A percentile compares a stretch with the other conserved stretches of the same genome.
Evolutionary conservation across 1,140 invertebrate genomes (phyloP).

Genomic region (Nebria ingens): DNA sequence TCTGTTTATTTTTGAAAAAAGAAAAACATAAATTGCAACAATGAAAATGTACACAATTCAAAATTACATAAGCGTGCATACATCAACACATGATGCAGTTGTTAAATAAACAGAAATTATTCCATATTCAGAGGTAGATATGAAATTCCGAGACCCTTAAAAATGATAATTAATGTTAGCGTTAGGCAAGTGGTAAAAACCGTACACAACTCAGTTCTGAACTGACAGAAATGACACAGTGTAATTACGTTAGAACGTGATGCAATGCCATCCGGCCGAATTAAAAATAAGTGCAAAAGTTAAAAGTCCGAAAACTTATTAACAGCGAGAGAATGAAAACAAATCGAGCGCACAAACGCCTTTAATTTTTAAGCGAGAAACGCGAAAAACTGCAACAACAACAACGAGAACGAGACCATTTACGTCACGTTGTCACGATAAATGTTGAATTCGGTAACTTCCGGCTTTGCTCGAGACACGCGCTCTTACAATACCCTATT

Average conservation of each 20-base stretch:
- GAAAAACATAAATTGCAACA: too few relatives aligned
- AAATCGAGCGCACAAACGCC: neutral
- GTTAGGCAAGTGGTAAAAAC: too few relatives aligned
- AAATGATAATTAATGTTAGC: too few relatives aligned
- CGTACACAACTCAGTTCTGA: too few relatives aligned
- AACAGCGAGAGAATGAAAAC: neutral
- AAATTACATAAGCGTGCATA: too few relatives aligned
- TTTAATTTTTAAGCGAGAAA: neutral
- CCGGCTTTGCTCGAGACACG: neutral
- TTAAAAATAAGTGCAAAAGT: constrained; percentile 7
- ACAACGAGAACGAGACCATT: neutral
- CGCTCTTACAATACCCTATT: too few relatives aligned
- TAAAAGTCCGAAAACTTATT: constrained; percentile 8
- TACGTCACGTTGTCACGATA: constrained; percentile 4
- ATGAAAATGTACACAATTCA: too few relatives aligned
- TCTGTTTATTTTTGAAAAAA: too few relatives aligned
- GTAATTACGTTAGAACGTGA: constrained; percentile 1
- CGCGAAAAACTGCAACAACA: neutral
- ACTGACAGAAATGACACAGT: constrained; percentile 4
- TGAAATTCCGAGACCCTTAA: too few relatives aligned
- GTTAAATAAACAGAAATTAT: too few relatives aligned
- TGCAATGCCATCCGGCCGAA: neutral
- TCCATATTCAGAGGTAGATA: too few relatives aligned
- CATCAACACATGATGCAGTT: too few relatives aligned
- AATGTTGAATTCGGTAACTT: neutral